Conservation (phyloP, 2,113 vertebrate genomes). For the Hoplias malabaricus region DNA sequence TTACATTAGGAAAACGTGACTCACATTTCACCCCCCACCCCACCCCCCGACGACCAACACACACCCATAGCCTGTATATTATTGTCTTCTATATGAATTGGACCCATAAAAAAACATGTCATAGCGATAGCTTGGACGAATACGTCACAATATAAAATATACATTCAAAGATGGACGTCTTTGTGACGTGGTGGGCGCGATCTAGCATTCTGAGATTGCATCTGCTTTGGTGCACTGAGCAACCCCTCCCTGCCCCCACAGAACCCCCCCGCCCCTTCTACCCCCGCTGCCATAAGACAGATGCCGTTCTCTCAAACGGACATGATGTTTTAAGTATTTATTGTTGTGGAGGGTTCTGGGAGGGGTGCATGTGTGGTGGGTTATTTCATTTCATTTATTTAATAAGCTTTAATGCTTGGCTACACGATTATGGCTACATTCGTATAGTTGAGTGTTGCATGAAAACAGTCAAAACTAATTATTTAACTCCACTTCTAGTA, state of each 20-base stretch:
- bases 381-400: no score
- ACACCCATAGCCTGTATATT: no score
- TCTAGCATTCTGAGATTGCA: constrained; percentile 19
- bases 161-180: constrained; percentile 38
- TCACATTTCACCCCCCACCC: no score
- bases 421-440: no score
- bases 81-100: not conserved
- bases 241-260: constrained; percentile 64
- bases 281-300: constrained; percentile 35
- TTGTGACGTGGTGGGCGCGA: constrained; percentile 24
- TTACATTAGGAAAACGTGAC: not conserved
- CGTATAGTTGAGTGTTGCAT: no score
- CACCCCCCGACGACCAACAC: no score
- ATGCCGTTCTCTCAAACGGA: constrained; percentile 18
- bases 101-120: no score
- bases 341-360: not conserved
- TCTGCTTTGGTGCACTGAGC: constrained; percentile 56
- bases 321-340: not conserved
- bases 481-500: no score
- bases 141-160: constrained; percentile 47
- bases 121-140: no score
- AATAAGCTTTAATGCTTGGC: no score
- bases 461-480: no score
- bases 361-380: not conserved
- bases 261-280: constrained; percentile 47